Evolutionary conservation across 1,140 invertebrate genomes (phyloP).

Genomic region (Papilio dardanus): DNA sequence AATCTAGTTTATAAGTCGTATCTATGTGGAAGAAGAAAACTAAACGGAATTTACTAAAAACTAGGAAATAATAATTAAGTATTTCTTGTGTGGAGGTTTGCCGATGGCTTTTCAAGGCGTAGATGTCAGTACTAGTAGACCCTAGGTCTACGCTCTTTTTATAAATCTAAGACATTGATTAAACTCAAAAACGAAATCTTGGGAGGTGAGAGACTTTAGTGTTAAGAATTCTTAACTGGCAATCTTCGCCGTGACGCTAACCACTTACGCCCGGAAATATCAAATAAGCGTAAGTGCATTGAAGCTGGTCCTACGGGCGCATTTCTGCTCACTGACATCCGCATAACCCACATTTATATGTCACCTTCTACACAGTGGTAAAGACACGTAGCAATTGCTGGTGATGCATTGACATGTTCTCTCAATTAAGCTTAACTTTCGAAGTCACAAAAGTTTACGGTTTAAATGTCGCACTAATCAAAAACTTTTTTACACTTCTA

Average conservation of each 20-base stretch:
- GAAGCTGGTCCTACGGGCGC: background rate
- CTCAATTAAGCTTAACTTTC: background rate
- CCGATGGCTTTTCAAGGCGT: too few species aligned
- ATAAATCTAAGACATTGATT: too few species aligned
- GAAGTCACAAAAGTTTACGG: background rate
- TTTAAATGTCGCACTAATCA: background rate
- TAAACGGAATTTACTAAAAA: too few species aligned
- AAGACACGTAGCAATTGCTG: background rate
- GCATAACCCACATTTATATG: background rate
- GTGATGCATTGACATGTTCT: background rate
- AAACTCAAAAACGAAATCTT: too few species aligned
- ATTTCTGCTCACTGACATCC: background rate
- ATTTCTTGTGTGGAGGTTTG: too few species aligned
- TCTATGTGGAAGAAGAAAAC: too few species aligned
- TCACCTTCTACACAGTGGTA: background rate
- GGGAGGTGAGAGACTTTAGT: background rate
- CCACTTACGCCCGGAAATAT: slow-evolving; percentile 7
- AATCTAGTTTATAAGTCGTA: too few species aligned
- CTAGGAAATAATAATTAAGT: too few species aligned
- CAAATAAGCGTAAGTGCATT: background rate
- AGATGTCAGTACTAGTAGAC: too few species aligned
- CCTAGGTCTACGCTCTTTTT: too few species aligned
- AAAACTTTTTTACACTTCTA: background rate
- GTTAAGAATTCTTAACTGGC: background rate
- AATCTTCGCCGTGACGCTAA: background rate